These are phyloP conservation scores for Hirtodrosophila cameraria DNA, from an alignment of 2,888 invertebrate species.

Conservation along the genomic window DNA sequence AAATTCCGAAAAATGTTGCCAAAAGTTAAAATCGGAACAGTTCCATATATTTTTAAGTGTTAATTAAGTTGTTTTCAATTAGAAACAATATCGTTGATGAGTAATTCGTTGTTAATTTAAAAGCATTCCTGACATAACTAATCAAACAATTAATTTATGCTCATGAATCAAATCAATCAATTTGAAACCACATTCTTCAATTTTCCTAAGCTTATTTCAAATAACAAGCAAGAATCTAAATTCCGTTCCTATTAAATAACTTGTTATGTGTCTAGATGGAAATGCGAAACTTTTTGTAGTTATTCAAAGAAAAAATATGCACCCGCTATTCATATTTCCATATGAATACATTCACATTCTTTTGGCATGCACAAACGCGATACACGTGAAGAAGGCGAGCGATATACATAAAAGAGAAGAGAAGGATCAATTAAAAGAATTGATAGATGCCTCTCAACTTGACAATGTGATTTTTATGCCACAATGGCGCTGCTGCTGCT, in stretches of 20 bases:
- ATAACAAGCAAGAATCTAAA: neutral
- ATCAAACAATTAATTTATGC: conserved; percentile 12
- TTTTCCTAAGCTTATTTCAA: neutral
- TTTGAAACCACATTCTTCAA: neutral
- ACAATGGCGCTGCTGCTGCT: conserved; percentile 38
- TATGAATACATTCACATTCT: conserved; percentile 48
- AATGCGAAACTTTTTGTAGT: conserved; percentile 36
- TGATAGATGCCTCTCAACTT: conserved; percentile 68
- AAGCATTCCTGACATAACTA: conserved; percentile 7
- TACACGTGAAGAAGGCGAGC: conserved; percentile 10
- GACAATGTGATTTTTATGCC: conserved; percentile 66
- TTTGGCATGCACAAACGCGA: conserved; percentile 16
- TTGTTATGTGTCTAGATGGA: conserved; percentile 25
- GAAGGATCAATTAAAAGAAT: conserved; percentile 71
- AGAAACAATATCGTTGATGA: no score
- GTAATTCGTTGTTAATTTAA: no score
- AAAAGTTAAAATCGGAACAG: no score
- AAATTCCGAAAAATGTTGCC: no score
- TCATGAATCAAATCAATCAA: conserved; percentile 9
- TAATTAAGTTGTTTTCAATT: no score
- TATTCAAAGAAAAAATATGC: conserved; percentile 3
- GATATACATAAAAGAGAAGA: conserved; percentile 31
- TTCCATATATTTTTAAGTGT: no score
- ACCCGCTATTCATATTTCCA: conserved; percentile 50
- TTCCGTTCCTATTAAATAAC: conserved; percentile 12